Evolutionary conservation across 2,888 invertebrate genomes (phyloP).

Genomic region (Ypsolopha sequella): DNA sequence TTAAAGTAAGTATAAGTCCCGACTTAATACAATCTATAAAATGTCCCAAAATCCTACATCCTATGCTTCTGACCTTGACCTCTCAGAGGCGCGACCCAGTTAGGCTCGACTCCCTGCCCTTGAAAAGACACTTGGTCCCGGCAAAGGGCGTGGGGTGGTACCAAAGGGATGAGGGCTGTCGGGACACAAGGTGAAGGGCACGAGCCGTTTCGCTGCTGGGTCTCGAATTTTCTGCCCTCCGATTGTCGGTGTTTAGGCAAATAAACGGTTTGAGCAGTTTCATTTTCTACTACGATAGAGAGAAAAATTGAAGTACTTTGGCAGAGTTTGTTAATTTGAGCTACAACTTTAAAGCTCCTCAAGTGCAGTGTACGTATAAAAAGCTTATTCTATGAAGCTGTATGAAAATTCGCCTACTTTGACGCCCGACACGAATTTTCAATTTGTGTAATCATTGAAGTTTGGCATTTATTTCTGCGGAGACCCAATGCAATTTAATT

Average conservation of each 20-base stretch:
- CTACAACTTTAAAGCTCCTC: no score
- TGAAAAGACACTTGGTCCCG: neutral
- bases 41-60: neutral
- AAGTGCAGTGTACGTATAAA: no score
- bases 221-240: neutral
- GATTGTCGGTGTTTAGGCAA: neutral
- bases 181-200: conserved; percentile 1
- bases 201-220: neutral
- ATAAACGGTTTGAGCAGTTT: neutral
- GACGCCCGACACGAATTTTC: no score
- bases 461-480: no score
- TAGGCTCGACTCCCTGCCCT: neutral
- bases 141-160: neutral
- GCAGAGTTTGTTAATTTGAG: no score
- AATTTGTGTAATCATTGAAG: no score
- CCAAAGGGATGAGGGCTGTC: neutral
- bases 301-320: no score
- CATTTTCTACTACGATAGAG: neutral
- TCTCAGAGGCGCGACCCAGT: neutral
- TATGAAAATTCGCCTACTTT: no score
- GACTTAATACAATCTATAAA: neutral
- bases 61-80: neutral
- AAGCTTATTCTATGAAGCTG: no score
- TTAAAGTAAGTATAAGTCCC: no score
- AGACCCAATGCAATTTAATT: no score